Evolutionary conservation across 2,888 invertebrate genomes (phyloP).

Genomic region (Furcula furcula): DNA sequence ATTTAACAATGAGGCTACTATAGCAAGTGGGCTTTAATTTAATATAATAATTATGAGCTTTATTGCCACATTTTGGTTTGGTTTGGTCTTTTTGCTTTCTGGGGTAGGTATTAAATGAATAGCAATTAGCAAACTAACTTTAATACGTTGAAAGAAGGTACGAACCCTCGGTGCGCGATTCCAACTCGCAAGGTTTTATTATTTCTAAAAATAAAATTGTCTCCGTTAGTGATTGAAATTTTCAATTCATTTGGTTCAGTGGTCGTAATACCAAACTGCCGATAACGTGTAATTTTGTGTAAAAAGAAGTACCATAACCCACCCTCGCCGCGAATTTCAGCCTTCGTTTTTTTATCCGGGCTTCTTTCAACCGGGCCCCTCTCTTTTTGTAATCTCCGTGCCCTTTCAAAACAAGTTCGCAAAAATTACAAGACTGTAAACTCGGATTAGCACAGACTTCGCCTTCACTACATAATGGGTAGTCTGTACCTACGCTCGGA

Average conservation of each 20-base stretch:
- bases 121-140: too few species aligned
- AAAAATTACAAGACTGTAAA: conserved; percentile 56
- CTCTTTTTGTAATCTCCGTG: conserved; percentile 56
- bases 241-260: conserved; percentile 21
- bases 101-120: too few species aligned
- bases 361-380: conserved; percentile 54
- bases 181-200: too few species aligned
- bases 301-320: conserved; percentile 18
- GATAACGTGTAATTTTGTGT: conserved; percentile 31
- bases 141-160: too few species aligned
- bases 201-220: not conserved
- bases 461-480: conserved; percentile 13
- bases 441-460: conserved; percentile 39
- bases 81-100: too few species aligned
- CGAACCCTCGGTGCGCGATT: too few species aligned
- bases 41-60: too few species aligned
- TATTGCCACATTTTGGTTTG: too few species aligned
- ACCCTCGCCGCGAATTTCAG: conserved; percentile 31
- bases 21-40: too few species aligned
- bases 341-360: conserved; percentile 37
- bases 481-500: conserved; percentile 9
- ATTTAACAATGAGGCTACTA: too few species aligned
- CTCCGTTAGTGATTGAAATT: conserved; percentile 3
- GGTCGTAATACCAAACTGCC: conserved; percentile 23
- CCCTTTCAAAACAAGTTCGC: conserved; percentile 56